Conservation (phyloP, 2,113 vertebrate genomes). For the Halcyon malimbica region DNA sequence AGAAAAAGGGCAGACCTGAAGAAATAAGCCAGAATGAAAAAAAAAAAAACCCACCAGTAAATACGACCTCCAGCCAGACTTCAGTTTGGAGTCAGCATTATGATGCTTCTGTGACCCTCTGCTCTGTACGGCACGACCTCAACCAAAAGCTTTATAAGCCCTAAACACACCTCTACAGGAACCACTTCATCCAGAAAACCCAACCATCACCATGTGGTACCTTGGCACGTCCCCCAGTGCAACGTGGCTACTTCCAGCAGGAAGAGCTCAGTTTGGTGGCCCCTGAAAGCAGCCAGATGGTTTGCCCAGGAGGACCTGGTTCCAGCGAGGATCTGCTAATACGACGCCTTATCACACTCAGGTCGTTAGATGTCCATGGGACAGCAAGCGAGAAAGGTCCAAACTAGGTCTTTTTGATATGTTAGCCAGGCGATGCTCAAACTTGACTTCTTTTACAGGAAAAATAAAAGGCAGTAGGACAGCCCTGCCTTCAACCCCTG, state of each 20-base stretch:
- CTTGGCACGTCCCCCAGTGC: not conserved
- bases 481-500: not conserved
- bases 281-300: not conserved
- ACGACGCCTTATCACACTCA: rapidly evolving
- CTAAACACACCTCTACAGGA: not conserved
- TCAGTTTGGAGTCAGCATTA: not conserved
- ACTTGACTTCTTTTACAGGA: not conserved
- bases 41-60: not conserved
- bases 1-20: not conserved
- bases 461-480: not conserved
- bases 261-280: not conserved
- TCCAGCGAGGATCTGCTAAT: not conserved
- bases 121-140: not conserved
- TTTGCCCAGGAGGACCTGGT: not conserved
- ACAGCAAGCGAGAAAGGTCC: not conserved
- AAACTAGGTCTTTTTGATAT: not conserved
- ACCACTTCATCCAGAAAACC: not conserved
- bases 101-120: not conserved
- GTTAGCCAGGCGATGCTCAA: not conserved
- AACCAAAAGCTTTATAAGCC: not conserved
- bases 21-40: not conserved
- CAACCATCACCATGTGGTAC: not conserved
- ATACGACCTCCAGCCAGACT: not conserved
- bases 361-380: rapidly evolving
- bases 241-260: rapidly evolving